Evolutionary conservation across 2,113 vertebrate genomes (phyloP).

Genomic region (Grallaria varia): DNA sequence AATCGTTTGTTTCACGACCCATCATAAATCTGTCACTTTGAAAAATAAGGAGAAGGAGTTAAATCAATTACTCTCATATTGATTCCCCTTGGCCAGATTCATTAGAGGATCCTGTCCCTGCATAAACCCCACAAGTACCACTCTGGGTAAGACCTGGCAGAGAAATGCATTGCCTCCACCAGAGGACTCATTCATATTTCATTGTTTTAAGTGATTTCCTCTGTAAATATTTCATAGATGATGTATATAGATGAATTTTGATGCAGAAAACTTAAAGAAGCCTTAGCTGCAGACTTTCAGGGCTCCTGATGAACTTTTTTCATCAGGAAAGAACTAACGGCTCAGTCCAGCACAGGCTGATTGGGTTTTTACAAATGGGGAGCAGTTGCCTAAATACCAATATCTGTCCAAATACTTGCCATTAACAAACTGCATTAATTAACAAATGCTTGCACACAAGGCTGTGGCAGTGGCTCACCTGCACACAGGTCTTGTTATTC

Average conservation of each 20-base stretch:
- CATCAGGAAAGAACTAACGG: background rate
- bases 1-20: background rate
- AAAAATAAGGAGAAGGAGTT: background rate
- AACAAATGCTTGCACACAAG: background rate
- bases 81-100: slow-evolving; percentile 2
- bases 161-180: background rate
- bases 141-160: background rate
- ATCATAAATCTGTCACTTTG: slow-evolving; percentile 13
- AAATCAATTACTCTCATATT: slow-evolving; percentile 33
- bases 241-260: background rate
- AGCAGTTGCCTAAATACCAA: background rate
- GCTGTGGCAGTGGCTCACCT: background rate
- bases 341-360: background rate
- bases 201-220: slow-evolving; percentile 41
- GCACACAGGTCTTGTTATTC: background rate
- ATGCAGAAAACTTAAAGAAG: background rate
- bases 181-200: slow-evolving; percentile 38
- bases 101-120: background rate
- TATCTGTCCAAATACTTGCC: background rate
- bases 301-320: background rate
- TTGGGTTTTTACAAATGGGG: background rate
- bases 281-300: background rate
- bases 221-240: slow-evolving; percentile 30
- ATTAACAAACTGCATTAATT: background rate
- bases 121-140: background rate